Conservation (phyloP, 2,113 vertebrate genomes). For the Sclerurus mexicanus region DNA sequence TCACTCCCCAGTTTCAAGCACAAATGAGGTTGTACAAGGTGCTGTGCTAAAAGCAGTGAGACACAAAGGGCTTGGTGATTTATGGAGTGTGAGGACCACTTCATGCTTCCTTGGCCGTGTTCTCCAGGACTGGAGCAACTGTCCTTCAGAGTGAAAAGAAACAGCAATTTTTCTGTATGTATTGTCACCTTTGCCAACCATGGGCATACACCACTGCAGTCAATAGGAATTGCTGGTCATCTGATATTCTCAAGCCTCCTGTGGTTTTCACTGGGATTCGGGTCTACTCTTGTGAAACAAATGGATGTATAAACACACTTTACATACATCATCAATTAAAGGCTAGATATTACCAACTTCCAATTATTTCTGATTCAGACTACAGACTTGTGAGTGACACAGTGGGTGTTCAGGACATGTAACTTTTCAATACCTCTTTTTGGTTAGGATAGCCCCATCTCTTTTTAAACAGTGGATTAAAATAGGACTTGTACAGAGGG, state of each 20-base stretch:
- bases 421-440: not conserved
- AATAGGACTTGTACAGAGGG: not conserved
- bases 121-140: not conserved
- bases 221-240: not conserved
- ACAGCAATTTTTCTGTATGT: not conserved
- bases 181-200: not conserved
- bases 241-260: not conserved
- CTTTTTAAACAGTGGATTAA: not conserved
- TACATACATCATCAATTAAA: not conserved
- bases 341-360: not conserved
- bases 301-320: not conserved
- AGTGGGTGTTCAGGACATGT: not conserved
- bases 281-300: rapidly evolving
- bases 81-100: not conserved
- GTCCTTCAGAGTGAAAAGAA: not conserved
- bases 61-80: not conserved
- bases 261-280: not conserved
- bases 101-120: not conserved
- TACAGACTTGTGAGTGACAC: not conserved
- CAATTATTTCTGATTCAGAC: not conserved
- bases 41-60: not conserved
- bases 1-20: not conserved
- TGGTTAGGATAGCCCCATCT: not conserved
- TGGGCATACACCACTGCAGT: not conserved
- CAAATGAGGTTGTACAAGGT: not conserved